A percentile compares a stretch with the other conserved stretches of the same genome.
Evolutionary conservation across 2,797 vertebrate genomes (phyloP).

Genomic region (Denticeps clupeoides): DNA sequence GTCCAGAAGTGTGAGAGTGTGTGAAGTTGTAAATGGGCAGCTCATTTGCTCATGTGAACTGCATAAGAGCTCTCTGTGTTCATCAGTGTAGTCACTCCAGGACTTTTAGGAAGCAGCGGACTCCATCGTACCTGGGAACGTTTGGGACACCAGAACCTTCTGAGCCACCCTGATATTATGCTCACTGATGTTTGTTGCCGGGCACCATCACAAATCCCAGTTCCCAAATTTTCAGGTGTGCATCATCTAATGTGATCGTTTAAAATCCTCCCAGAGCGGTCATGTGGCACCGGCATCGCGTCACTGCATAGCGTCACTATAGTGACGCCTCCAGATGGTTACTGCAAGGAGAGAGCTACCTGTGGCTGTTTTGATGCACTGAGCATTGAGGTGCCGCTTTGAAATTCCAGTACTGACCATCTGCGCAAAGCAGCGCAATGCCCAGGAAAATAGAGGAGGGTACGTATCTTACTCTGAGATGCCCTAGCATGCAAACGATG

Average conservation of each 20-base stretch:
- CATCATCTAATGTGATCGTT: conserved; percentile 1
- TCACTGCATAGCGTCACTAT: conserved; percentile 49
- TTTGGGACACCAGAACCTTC: not conserved
- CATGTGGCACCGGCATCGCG: too few species aligned
- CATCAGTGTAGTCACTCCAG: not conserved
- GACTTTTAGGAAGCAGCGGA: not conserved
- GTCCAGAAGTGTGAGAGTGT: conserved; percentile 50
- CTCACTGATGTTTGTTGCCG: not conserved
- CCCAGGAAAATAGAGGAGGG: conserved; percentile 63
- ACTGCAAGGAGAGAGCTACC: conserved; percentile 41
- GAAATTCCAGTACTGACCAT: not conserved
- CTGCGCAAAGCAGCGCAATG: conserved; percentile 54
- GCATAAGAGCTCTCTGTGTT: conserved; percentile 1
- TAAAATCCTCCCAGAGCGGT: too few species aligned
- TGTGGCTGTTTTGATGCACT: conserved; percentile 27
- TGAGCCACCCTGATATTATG: not conserved
- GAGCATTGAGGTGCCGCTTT: conserved; percentile 2
- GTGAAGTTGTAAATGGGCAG: conserved; percentile 31
- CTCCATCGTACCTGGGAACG: not conserved
- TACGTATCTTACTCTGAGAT: too few species aligned
- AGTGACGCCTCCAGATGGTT: too few species aligned
- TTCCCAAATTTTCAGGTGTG: not conserved
- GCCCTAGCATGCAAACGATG: too few species aligned
- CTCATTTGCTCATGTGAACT: conserved; percentile 4
- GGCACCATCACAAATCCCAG: not conserved